Evolutionary conservation across 2,113 vertebrate species (phyloP), one percentile per base, ranked within the genome.

Genomic region (Hipposideros armiger): DNA sequence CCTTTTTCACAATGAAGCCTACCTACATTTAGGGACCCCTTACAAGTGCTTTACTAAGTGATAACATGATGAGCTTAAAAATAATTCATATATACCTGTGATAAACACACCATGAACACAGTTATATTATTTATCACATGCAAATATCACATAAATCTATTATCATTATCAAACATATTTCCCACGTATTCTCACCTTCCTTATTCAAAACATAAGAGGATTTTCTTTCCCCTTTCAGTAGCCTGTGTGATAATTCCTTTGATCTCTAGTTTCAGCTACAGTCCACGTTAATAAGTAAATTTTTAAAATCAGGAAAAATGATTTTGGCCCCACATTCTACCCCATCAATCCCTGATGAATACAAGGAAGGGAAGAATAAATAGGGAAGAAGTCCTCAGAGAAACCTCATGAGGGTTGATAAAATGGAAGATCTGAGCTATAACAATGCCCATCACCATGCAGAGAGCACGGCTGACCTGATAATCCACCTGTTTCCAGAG

Each of bases 231-330:
- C 52, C 20, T 64, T 84, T 77, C 32, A 50, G 54, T 11, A 87
- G 22, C 26, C 47, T 91, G 5, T 13, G 16, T 69, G 30, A 70
- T 82, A 47, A 86, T 76, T 80, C 20, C 7, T 69, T 52, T 32
- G 28, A 24, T 74, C 8, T 72, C 20, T 45, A 42, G 1, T 58
- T 83, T 87, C 24, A 87, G 32, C 8, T 77, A 30, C 2, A 85
- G 9, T 58, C 30, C 32, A 64, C 15, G 36, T 60, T 82, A 77
- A 2, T 69, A 10, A 93, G 50, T 22, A 62, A 32, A 9, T 70
- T 94, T 83, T 70, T 36, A 80, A 83, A 95, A 73, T 69, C 36
- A 64, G 16, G 20, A 86, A 40, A 81, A 83, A 72, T 80, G 3
- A 17, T 74, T 84, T 70, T 36, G 10, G 8, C 3, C 17, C 19